Evolutionary conservation across 2,113 vertebrate species (phyloP).

Genomic region (Phyllostomus discolor): DNA sequence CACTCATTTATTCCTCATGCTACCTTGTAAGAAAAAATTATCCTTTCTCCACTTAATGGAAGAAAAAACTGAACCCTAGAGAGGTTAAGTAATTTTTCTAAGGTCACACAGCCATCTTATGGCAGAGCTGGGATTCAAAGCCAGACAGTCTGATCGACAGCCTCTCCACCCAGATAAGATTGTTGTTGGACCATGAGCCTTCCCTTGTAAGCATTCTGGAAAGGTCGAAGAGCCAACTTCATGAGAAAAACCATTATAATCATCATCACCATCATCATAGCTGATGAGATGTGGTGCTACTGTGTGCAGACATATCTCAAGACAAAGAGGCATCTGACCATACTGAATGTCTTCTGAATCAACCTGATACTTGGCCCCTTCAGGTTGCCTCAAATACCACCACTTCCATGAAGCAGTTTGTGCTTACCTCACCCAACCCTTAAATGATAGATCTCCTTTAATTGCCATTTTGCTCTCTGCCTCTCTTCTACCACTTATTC

Average conservation of each 20-base stretch:
- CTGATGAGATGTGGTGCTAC: background rate
- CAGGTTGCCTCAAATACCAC: background rate
- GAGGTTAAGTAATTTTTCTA: background rate
- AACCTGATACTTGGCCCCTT: background rate
- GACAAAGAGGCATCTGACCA: too few species aligned
- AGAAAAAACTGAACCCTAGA: background rate
- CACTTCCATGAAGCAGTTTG: background rate
- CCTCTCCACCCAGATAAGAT: background rate
- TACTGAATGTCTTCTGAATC: background rate
- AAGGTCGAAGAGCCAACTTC: background rate
- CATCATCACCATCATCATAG: background rate
- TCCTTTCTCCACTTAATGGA: background rate
- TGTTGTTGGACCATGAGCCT: background rate
- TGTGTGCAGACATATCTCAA: background rate
- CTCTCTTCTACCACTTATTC: conserved; percentile 30
- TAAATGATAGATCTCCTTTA: background rate
- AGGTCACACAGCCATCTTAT: background rate
- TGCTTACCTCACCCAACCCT: background rate
- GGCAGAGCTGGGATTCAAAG: background rate
- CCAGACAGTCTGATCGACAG: background rate
- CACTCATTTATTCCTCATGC: background rate
- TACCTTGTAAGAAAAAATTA: background rate
- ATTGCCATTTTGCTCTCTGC: conserved; percentile 21
- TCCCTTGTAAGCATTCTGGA: background rate
- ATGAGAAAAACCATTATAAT: background rate